Evolutionary conservation across 2,888 invertebrate species (phyloP).

Genomic region (Pycnomerus fuliginosus): DNA sequence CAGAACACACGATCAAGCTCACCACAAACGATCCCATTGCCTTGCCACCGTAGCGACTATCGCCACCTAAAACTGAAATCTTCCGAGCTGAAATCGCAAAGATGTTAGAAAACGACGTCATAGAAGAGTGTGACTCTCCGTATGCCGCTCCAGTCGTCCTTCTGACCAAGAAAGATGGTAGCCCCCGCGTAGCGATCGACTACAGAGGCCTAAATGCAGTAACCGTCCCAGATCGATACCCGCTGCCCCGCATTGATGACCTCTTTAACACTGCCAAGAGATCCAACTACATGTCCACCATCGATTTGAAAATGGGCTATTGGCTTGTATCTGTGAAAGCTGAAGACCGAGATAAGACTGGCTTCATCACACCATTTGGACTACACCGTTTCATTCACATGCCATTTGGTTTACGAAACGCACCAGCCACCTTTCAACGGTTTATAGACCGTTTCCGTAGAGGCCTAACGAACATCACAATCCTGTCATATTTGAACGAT

Average conservation of each 20-base stretch:
- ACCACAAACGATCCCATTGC: too few relatives aligned
- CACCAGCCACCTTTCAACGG: conserved; percentile 28
- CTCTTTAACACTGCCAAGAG: conserved; percentile 8
- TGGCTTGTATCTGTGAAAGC: conserved; percentile 16
- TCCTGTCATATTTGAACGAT: conserved; percentile 28
- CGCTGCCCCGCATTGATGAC: conserved; percentile 14
- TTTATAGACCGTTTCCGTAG: conserved; percentile 26
- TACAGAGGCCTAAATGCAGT: conserved; percentile 12
- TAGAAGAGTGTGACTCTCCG: conserved; percentile 22
- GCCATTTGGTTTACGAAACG: conserved; percentile 34
- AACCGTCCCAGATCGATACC: conserved; percentile 13
- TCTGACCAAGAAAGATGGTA: conserved; percentile 4
- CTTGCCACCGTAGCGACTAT: too few relatives aligned
- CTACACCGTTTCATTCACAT: conserved; percentile 26
- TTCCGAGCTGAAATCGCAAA: conserved; percentile 21
- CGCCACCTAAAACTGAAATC: too few relatives aligned
- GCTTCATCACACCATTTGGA: conserved; percentile 36
- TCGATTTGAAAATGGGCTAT: conserved; percentile 26
- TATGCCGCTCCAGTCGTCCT: conserved; percentile 19
- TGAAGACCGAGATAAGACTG: conserved; percentile 22
- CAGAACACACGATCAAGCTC: too few relatives aligned
- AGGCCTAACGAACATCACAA: conserved; percentile 15
- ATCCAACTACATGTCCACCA: conserved; percentile 16
- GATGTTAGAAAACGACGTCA: conserved; percentile 11
- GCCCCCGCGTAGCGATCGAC: conserved; percentile 7